Conservation (phyloP, 2,888 invertebrate species). For the Caenorhabditis becei region DNA sequence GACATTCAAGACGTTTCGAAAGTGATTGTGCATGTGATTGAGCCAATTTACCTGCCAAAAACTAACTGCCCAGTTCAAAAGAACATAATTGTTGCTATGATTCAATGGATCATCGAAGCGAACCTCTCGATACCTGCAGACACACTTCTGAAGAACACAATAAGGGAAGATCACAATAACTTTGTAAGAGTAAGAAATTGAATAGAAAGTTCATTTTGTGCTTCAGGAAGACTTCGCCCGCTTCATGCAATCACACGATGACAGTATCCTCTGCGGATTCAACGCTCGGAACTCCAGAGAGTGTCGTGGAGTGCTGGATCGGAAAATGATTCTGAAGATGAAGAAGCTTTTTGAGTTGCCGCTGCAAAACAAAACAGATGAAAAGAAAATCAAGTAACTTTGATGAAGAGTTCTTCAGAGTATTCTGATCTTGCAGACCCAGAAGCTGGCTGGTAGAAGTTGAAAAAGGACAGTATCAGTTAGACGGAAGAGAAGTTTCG, state of each 20-base stretch:
- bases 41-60: conserved; percentile 50
- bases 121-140: conserved; percentile 56
- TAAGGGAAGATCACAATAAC: conserved; percentile 42
- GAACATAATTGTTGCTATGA: conserved; percentile 36
- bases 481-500: conserved; percentile 36
- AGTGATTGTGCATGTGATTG: conserved; percentile 38
- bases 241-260: conserved; percentile 55
- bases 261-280: conserved; percentile 52
- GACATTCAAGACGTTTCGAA: conserved; percentile 40
- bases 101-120: conserved; percentile 55
- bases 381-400: not conserved
- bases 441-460: conserved; percentile 25
- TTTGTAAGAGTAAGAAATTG: conserved; percentile 28
- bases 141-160: conserved; percentile 41
- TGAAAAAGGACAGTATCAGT: conserved; percentile 18
- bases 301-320: conserved; percentile 4
- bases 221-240: conserved; percentile 54
- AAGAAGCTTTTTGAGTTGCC: conserved; percentile 35
- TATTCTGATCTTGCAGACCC: conserved; percentile 14
- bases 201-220: not conserved
- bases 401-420: too few species aligned
- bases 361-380: not conserved
- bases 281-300: conserved; percentile 46
- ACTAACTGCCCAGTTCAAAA: conserved; percentile 26
- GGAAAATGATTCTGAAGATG: conserved; percentile 28